These are phyloP conservation scores for Chrysemys picta DNA, from an alignment of 2,113 vertebrate species.

Conservation along the genomic window DNA sequence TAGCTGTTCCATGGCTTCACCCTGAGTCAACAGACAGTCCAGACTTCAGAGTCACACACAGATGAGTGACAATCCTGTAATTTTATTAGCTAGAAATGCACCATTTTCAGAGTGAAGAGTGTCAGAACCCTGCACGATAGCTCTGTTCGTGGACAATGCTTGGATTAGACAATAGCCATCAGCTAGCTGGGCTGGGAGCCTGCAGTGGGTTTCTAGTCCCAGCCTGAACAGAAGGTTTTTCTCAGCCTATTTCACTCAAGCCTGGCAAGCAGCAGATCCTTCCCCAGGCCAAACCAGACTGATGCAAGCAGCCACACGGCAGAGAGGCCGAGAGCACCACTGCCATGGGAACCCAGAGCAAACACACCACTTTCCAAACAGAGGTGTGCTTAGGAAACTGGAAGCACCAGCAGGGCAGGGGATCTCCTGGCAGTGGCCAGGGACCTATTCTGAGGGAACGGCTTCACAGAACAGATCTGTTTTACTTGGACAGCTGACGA, in stretches of 20 bases:
- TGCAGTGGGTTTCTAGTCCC: accelerated
- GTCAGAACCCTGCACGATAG: not conserved
- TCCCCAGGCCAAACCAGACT: not conserved
- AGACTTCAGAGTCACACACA: not conserved
- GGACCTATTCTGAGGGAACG: not conserved
- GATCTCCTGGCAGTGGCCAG: not conserved
- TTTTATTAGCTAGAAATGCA: not conserved
- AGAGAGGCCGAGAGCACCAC: not conserved
- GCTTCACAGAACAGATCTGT: not conserved
- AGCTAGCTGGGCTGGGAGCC: not conserved
- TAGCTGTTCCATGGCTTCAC: no score
- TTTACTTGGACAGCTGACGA: accelerated
- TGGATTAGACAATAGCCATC: not conserved
- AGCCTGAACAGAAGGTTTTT: not conserved
- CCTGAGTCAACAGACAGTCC: not conserved
- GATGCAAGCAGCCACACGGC: accelerated
- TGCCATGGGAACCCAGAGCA: not conserved
- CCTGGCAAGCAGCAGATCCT: not conserved
- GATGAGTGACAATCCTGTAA: not conserved
- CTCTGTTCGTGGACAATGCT: not conserved
- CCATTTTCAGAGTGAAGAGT: not conserved
- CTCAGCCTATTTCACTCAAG: not conserved
- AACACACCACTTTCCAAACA: not conserved
- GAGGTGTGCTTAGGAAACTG: not conserved
- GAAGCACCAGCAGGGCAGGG: not conserved